These are phyloP conservation scores for Leptoclinus maculatus DNA, from an alignment of 2,797 vertebrate genomes.

Conservation along the genomic window DNA sequence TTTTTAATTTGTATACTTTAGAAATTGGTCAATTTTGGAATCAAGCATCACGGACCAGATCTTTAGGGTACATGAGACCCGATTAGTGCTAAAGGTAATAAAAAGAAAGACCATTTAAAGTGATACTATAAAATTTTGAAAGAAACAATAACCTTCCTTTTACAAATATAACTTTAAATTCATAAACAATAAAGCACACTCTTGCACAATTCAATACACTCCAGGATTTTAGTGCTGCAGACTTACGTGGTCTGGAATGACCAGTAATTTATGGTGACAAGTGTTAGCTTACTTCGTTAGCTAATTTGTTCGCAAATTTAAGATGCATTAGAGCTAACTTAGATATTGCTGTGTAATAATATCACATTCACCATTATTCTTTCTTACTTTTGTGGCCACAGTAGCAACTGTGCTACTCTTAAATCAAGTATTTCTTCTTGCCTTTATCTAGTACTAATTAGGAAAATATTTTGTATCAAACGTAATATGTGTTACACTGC, in stretches of 20 bases:
- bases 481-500: background rate
- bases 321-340: background rate
- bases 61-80: too few species aligned
- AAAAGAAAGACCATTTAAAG: background rate
- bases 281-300: background rate
- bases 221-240: background rate
- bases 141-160: background rate
- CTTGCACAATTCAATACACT: too few species aligned
- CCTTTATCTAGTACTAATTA: background rate
- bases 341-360: background rate
- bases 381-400: background rate
- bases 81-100: background rate
- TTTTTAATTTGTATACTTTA: constrained; percentile 8
- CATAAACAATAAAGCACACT: background rate
- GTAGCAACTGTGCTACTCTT: background rate
- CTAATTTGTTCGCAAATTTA: background rate
- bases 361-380: background rate
- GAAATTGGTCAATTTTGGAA: constrained; percentile 10
- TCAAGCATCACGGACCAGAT: background rate
- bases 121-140: background rate
- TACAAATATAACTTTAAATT: background rate
- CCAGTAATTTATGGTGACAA: background rate
- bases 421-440: background rate
- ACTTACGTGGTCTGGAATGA: background rate
- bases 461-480: background rate